Conservation (phyloP, 2,888 invertebrate species). For the Mythimna albipuncta region DNA sequence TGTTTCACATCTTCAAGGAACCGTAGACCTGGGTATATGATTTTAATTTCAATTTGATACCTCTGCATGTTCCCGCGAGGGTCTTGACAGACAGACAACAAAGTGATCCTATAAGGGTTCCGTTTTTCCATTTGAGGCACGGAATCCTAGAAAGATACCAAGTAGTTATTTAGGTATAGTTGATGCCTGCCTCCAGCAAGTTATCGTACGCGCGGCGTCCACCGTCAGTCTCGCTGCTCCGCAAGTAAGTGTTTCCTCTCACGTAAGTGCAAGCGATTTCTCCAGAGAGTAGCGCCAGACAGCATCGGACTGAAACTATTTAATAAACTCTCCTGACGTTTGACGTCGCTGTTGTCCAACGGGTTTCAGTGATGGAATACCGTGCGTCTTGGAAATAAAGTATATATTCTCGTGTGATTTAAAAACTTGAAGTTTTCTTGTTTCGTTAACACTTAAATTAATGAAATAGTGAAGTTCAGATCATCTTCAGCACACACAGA, state of each 20-base stretch:
- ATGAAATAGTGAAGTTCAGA: background rate
- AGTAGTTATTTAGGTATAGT: background rate
- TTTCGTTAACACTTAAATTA: background rate
- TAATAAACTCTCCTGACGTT: background rate
- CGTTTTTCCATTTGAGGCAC: no score
- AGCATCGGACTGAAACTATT: conserved; percentile 3
- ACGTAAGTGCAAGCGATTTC: background rate
- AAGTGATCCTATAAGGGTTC: no score
- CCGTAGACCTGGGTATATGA: no score
- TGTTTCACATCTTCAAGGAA: no score
- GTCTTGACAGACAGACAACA: no score
- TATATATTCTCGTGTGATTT: background rate
- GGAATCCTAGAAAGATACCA: no score
- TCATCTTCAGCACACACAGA: background rate
- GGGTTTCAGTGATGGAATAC: background rate
- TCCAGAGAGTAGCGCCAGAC: background rate
- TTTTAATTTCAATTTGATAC: no score
- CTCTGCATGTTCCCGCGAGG: no score
- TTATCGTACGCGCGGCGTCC: background rate
- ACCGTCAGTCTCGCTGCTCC: background rate
- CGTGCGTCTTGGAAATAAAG: background rate
- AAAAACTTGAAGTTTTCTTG: no score
- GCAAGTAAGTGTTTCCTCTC: background rate
- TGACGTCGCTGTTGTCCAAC: background rate
- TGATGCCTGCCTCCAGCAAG: background rate